These are phyloP conservation scores for Tachina lurida DNA, from an alignment of 2,888 invertebrate species.

Conservation along the genomic window DNA sequence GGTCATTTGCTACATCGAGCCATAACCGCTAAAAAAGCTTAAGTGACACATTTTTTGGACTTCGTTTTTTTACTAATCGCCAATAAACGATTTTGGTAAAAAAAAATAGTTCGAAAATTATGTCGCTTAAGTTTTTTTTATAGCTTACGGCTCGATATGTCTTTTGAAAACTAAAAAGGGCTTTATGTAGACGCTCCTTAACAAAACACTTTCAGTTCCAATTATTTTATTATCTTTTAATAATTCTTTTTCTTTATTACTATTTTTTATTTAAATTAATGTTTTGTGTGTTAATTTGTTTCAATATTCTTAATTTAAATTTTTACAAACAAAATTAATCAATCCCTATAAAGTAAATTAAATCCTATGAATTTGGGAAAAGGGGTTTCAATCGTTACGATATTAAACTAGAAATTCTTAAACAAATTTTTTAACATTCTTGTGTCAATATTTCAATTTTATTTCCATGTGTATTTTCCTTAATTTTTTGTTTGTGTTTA, in stretches of 20 bases:
- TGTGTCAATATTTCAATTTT: conserved; percentile 41
- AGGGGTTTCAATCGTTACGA: conserved; percentile 79
- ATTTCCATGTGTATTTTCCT: conserved; percentile 31
- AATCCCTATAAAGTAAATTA: background rate
- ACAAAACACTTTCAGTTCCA: conserved; percentile 2
- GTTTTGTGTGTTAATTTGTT: conserved; percentile 71
- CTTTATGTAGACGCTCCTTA: conserved; percentile 41
- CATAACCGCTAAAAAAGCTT: too few relatives aligned
- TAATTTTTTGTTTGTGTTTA: conserved; percentile 38
- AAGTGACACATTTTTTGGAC: too few relatives aligned
- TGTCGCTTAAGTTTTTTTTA: background rate
- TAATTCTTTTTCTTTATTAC: background rate
- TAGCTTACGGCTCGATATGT: background rate
- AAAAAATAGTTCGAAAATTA: background rate
- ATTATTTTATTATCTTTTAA: conserved; percentile 3
- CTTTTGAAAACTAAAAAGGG: background rate
- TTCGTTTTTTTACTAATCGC: background rate
- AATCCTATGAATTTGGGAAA: conserved; percentile 69
- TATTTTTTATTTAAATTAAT: conserved; percentile 38
- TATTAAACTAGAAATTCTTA: conserved; percentile 51
- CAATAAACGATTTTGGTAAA: background rate
- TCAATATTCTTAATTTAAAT: conserved; percentile 61
- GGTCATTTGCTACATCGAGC: too few relatives aligned
- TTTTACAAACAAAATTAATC: background rate
- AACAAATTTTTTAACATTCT: conserved; percentile 1